Evolutionary conservation across 2,888 invertebrate genomes (phyloP), one percentile per base, ranked within the genome.

Genomic region (Amitus sp.): DNA sequence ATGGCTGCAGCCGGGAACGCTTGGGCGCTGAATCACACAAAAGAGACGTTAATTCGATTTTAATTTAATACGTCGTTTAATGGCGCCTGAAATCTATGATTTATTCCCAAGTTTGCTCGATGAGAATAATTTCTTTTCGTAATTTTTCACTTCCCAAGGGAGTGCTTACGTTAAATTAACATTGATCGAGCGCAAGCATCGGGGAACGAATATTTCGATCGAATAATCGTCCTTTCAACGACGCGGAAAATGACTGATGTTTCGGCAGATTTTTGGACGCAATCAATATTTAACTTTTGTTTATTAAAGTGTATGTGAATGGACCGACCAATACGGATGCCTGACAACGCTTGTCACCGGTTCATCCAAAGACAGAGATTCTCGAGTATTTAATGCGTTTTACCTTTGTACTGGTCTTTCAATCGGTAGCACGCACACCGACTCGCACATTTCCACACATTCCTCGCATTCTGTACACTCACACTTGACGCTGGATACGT

Each of bases 371-470:
- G 56, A 62, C 52, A 51, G 57, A 58, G 47, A 65, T 69, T 71
- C 73, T 77, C 74, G 70, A 77, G 77, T 77, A 76, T 77, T 76
- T 77, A 78, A 78, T 78, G 73, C 75, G 74, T 76, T 70, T 72
- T 74, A 74, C 73, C 73, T 76, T 75, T 77, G 74, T 76, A 69
- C 69, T 69, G 64, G 62, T 55, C 55, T 42, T 66, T 67, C 65
- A 65, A 56, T 60, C 62, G 56, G 53, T 53, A 43, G 49, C 56
- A 62, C 57, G 53, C 59, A 59, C 57, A 49, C 40, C 19, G 28
- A 40, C 52, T 53, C 45, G 42, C 43, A 48, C 49, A 50, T 30
- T 60, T 53, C 48, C 47, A 65, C 64, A 57, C 50, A 57, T 66
- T 40, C 19, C 19, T 20, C 19, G 5, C 10, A 23, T 47, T 42